Base-by-base conservation (phyloP, 2,888 invertebrate genomes). In the Thecocarcelia acutangulata region DNA sequence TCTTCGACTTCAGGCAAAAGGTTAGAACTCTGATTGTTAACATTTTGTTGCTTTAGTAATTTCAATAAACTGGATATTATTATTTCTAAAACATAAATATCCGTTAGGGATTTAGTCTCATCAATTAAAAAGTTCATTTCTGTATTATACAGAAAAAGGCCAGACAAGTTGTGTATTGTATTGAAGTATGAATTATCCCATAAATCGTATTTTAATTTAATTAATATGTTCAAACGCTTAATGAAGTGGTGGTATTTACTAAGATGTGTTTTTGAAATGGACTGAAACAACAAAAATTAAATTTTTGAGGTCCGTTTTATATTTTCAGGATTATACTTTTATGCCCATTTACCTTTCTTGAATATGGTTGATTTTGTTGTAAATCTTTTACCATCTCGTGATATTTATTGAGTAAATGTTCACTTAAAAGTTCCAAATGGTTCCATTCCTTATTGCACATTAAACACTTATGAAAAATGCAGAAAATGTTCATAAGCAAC, bases 51-150 rank as follows among this genome's bases (percentile, higher is more conserved):
- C 19, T 64, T 48, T 0, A 58, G 2, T 40, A 82, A 8, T 54
- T 83, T 75, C 12, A 58, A 48, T 11, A 83, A 19, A 19, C 77
- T 54, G 0, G 80, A 70, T 13, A 74, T 56, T 13, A 66, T n/a
- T 28, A 84, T 74, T 76, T 83, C 84, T 13, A 83, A 76, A 28
- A 76, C 84, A 76, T 84, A 84, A 21, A 84, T 33, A 76, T 84
- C 84, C 54, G 75, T 46, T 40, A 63, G 73, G n/a, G 54, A 75
- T 37, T 69, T 70, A 48, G 59, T 13, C 37, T 19, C 1, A 13
- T 3, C 0, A 9, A 73, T 63, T 15, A 68, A n/a, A 11, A n/a
- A 6, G 54, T 72, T 40, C 0, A 59, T 40, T n/a, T 48, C 24
- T 3, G 8, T 5, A 58, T 73, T 11, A 6, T 56, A 46, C 8